Conservation (phyloP, 1,140 invertebrate species). For the Lanistes nyassanus region DNA sequence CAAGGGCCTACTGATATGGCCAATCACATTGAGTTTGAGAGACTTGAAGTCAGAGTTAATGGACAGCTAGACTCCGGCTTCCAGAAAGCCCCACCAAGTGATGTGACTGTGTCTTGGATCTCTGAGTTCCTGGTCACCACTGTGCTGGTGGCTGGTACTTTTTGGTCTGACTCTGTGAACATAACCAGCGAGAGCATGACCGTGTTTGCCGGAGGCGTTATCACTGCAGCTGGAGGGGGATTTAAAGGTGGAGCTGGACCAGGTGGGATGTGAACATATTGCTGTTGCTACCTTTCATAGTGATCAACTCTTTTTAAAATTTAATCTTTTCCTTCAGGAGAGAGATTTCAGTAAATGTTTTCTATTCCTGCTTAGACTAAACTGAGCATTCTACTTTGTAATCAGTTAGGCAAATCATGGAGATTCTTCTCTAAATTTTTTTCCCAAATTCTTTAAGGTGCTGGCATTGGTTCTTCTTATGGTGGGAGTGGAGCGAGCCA, state of each 20-base stretch:
- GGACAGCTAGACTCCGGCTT: conserved; percentile 19
- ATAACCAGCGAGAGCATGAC: conserved; percentile 16
- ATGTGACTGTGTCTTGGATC: background rate
- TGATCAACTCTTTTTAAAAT: background rate
- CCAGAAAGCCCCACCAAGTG: conserved; percentile 10
- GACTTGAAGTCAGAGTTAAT: conserved; percentile 12
- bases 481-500: conserved; percentile 50
- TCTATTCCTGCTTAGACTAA: background rate
- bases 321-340: background rate
- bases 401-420: background rate
- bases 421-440: background rate
- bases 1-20: background rate
- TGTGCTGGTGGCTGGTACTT: conserved; percentile 17
- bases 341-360: background rate
- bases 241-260: conserved; percentile 32
- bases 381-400: background rate
- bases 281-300: background rate
- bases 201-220: background rate
- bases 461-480: conserved; percentile 27
- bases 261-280: conserved; percentile 29
- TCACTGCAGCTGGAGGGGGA: conserved; percentile 10
- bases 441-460: conserved; percentile 35
- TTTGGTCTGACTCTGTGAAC: conserved; percentile 12
- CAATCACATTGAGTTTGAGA: conserved; percentile 11
- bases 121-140: background rate